Evolutionary conservation across 2,113 vertebrate genomes (phyloP).

Genomic region (Brachypodius melanocephalos): DNA sequence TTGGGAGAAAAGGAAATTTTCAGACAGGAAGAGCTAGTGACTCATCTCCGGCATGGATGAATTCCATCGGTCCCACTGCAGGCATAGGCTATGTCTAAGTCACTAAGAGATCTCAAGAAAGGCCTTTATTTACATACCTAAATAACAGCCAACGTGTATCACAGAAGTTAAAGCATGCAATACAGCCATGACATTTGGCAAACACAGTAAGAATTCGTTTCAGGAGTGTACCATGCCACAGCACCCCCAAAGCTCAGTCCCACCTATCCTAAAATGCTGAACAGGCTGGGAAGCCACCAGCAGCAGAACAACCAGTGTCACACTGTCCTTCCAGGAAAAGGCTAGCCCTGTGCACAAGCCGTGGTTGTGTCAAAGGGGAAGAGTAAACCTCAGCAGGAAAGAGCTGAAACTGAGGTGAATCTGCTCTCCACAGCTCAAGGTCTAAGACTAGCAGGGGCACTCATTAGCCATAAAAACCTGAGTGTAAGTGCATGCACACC

Average conservation of each 20-base stretch:
- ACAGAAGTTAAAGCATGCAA: not conserved
- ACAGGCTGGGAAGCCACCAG: not conserved
- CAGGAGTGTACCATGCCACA: accelerated
- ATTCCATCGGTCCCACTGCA: not conserved
- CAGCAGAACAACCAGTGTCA: not conserved
- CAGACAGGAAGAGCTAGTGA: not conserved
- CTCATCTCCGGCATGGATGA: not conserved
- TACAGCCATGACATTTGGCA: not conserved
- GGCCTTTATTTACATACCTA: not conserved
- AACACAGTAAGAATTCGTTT: not conserved
- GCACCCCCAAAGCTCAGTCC: not conserved
- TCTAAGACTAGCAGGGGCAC: not conserved
- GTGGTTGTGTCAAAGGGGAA: not conserved
- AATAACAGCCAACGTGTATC: not conserved
- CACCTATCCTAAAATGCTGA: not conserved
- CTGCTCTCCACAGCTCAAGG: not conserved
- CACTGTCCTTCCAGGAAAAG: not conserved
- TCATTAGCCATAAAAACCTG: not conserved
- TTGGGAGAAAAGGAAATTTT: not conserved
- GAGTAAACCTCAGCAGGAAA: not conserved
- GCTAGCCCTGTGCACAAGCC: not conserved
- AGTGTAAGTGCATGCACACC: accelerated
- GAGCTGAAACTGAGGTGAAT: not conserved
- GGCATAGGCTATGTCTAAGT: not conserved
- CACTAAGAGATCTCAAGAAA: not conserved